Conservation (phyloP, 1,140 invertebrate genomes). For the Belonocnema kinseyi region DNA sequence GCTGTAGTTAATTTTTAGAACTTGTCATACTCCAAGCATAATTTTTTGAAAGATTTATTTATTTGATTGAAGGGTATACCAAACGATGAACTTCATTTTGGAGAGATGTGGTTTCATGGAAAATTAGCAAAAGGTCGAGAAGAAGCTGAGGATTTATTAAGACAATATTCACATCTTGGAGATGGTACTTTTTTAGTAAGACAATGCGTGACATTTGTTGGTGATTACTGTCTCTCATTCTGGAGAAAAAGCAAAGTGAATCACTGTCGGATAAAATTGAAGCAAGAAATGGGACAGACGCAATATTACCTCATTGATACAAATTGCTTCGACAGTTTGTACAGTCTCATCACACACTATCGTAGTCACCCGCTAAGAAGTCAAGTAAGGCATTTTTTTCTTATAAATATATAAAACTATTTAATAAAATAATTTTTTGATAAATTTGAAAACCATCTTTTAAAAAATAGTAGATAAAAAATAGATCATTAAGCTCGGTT, state of each 20-base stretch:
- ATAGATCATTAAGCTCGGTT: no score
- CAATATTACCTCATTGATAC: slow-evolving; percentile 95
- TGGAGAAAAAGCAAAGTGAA: slow-evolving; percentile 93
- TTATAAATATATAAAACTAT: not conserved
- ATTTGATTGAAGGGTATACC: slow-evolving; percentile 65
- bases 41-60: not conserved
- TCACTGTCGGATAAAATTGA: slow-evolving; percentile 94
- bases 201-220: slow-evolving; percentile 96
- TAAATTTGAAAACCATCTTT: no score
- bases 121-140: slow-evolving; percentile 86
- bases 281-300: slow-evolving; percentile 91
- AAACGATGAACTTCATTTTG: slow-evolving; percentile 91
- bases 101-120: slow-evolving; percentile 97
- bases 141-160: slow-evolving; percentile 86
- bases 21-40: no score
- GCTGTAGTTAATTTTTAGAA: no score
- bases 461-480: no score
- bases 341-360: slow-evolving; percentile 94
- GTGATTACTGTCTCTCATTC: slow-evolving; percentile 96
- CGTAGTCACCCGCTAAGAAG: slow-evolving; percentile 89
- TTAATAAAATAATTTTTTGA: no score
- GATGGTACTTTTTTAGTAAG: slow-evolving; percentile 97
- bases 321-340: slow-evolving; percentile 93
- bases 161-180: slow-evolving; percentile 89
- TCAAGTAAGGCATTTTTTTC: slow-evolving; percentile 76